A percentile compares a stretch with the other conserved stretches of the same genome.
Evolutionary conservation across 2,888 invertebrate species (phyloP).

Genomic region (Rhopalosiphum nymphaeae): DNA sequence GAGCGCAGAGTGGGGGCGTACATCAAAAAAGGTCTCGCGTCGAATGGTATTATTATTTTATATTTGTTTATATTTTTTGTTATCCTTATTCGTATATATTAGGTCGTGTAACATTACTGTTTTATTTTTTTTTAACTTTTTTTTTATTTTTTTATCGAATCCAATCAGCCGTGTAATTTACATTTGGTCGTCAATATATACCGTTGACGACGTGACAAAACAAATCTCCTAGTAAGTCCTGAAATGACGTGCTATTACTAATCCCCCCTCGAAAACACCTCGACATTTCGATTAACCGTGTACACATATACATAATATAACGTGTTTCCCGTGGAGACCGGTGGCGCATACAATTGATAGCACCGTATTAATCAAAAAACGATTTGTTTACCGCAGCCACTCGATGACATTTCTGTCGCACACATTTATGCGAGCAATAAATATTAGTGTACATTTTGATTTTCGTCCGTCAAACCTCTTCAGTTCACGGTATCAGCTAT

Average conservation of each 20-base stretch:
- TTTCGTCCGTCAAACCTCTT: constrained; percentile 1
- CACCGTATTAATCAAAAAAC: constrained; percentile 48
- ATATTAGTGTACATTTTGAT: not conserved
- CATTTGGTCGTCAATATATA: constrained; percentile 16
- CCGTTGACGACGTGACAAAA: constrained; percentile 30
- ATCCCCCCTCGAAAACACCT: constrained; percentile 42
- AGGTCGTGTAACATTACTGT: not conserved
- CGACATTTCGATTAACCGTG: constrained; percentile 59
- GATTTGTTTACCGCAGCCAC: constrained; percentile 44
- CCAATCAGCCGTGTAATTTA: constrained; percentile 8
- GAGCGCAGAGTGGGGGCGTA: not conserved
- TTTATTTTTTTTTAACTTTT: not conserved
- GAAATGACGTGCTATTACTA: constrained; percentile 54
- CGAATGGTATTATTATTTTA: not conserved
- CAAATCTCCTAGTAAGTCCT: constrained; percentile 42
- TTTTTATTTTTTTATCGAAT: not conserved
- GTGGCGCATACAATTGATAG: not conserved
- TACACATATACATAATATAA: not conserved
- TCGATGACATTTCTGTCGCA: constrained; percentile 45
- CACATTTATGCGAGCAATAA: not conserved
- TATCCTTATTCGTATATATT: not conserved
- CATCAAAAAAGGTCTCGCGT: not conserved
- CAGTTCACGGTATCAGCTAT: not conserved
- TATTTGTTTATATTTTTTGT: not conserved
- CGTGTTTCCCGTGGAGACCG: not conserved